phyloP scores from a whole-genome alignment of 1,140 invertebrate species.

The Tetragnatha versicolor region DNA sequence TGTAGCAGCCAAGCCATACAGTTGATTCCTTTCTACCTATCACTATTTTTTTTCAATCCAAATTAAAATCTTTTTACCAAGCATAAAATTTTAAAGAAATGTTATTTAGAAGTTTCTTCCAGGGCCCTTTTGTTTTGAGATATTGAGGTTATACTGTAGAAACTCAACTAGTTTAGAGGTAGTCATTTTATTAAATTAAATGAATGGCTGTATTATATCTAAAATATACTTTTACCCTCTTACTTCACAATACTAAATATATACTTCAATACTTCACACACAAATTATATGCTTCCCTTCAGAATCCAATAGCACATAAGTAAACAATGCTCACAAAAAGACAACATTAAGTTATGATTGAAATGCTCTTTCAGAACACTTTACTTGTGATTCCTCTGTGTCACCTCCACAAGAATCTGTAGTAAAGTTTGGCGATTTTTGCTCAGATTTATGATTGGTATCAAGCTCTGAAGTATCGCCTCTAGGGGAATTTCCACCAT shows the following conservation, averaged over 20 bases:
- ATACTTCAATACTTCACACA: no score
- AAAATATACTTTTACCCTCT: not conserved
- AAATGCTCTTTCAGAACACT: not conserved
- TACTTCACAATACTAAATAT: not conserved
- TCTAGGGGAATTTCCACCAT: not conserved
- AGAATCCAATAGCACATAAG: not conserved
- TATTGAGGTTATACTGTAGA: no score
- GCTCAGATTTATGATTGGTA: not conserved
- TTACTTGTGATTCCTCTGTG: slow-evolving; percentile 37
- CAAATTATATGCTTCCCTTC: not conserved
- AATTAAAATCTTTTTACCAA: no score
- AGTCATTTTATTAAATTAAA: not conserved
- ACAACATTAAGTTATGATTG: not conserved
- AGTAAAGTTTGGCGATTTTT: not conserved
- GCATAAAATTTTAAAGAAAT: no score
- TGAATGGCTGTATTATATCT: not conserved
- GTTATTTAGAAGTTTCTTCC: no score
- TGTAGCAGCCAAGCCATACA: no score
- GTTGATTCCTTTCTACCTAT: no score
- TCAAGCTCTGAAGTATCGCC: not conserved
- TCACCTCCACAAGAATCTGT: slow-evolving; percentile 29
- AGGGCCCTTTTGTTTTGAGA: no score
- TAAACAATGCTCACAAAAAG: not conserved
- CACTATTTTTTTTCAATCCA: no score
- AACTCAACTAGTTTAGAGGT: no score